These are phyloP conservation scores for Ophion obscuratus DNA, from an alignment of 2,888 invertebrate species.

Conservation along the genomic window DNA sequence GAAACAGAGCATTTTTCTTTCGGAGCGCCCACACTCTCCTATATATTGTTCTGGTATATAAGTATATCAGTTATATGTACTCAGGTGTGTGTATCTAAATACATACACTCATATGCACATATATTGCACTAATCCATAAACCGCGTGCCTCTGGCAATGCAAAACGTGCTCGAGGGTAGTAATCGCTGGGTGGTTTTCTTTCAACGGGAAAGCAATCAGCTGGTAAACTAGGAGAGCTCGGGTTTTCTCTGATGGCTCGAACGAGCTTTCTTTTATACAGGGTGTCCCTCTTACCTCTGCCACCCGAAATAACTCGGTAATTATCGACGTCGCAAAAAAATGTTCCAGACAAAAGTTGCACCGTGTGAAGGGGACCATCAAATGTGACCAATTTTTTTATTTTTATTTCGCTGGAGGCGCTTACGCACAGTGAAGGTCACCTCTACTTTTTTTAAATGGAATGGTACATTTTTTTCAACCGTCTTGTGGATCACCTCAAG, in stretches of 20 bases:
- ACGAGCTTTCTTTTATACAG: constrained; percentile 34
- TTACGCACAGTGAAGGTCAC: no score
- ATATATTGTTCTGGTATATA: neutral
- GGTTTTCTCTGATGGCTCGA: constrained; percentile 49
- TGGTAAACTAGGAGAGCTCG: constrained; percentile 27
- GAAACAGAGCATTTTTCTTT: neutral
- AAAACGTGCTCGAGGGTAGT: constrained; percentile 64
- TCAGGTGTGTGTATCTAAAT: neutral
- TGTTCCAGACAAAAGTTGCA: no score
- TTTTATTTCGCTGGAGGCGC: no score
- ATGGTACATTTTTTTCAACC: no score
- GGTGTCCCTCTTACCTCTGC: no score
- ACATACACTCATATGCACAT: constrained; percentile 1
- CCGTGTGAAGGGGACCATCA: no score
- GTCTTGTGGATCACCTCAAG: no score
- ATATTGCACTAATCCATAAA: constrained; percentile 1
- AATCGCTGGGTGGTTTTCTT: constrained; percentile 62
- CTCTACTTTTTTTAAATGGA: no score
- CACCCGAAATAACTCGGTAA: no score
- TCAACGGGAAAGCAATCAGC: constrained; percentile 63
- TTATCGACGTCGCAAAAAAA: no score
- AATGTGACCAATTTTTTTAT: no score
- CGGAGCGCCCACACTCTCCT: neutral
- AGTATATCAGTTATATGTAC: neutral
- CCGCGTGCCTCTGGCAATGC: constrained; percentile 38